A percentile compares a stretch with the other conserved stretches of the same genome.
phyloP scores from a whole-genome alignment of 2,113 vertebrate species.

The Platichthys flesus region DNA sequence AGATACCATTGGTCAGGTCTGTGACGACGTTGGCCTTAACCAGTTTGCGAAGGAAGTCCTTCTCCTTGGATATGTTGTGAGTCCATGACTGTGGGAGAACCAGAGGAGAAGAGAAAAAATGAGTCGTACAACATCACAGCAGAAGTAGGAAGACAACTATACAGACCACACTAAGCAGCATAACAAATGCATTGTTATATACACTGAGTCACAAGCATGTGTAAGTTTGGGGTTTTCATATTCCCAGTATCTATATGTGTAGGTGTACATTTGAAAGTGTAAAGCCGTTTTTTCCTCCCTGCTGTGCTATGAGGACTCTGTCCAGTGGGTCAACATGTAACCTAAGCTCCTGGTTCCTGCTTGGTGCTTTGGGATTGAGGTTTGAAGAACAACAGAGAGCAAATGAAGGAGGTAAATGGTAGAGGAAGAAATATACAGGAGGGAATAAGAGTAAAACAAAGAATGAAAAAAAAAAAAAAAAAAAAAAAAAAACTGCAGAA shows the following conservation, averaged over 20 bases:
- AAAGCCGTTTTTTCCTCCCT: constrained; percentile 39
- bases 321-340: constrained; percentile 53
- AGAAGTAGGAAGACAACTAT: neutral
- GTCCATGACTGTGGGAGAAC: constrained; percentile 92
- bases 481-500: neutral
- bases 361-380: constrained; percentile 41
- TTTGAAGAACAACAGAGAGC: constrained; percentile 34
- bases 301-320: constrained; percentile 48
- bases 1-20: constrained; percentile 96
- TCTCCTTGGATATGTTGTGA: constrained; percentile 97
- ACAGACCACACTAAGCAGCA: neutral
- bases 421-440: constrained; percentile 22
- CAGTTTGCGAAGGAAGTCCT: constrained; percentile 96
- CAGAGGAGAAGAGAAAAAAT: neutral
- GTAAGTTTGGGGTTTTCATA: constrained; percentile 5
- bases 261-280: constrained; percentile 31
- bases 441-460: constrained; percentile 11
- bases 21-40: constrained; percentile 94
- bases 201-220: neutral
- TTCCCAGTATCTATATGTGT: constrained; percentile 14
- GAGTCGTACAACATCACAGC: neutral
- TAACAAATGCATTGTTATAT: neutral
- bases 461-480: neutral
- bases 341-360: constrained; percentile 66
- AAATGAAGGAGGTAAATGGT: constrained; percentile 40